phyloP scores from a whole-genome alignment of 2,888 invertebrate genomes.

The Rhyacophila evoluta region DNA sequence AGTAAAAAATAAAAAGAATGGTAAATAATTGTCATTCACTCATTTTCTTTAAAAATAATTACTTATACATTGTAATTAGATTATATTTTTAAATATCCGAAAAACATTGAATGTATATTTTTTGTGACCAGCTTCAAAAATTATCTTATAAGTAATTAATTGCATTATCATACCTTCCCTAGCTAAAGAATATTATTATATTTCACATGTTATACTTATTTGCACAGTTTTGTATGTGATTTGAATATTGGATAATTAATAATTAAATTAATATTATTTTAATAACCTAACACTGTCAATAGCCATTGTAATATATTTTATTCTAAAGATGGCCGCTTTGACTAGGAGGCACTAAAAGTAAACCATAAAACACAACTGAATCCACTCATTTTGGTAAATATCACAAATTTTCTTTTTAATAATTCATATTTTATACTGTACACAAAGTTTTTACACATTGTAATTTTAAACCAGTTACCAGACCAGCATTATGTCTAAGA shows the following conservation, averaged over 20 bases:
- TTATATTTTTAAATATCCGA: constrained; percentile 1
- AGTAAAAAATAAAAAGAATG: too few relatives aligned
- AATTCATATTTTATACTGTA: not conserved
- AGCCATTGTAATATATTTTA: constrained; percentile 45
- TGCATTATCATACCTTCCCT: constrained; percentile 3
- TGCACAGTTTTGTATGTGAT: constrained; percentile 29
- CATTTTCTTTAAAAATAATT: too few relatives aligned
- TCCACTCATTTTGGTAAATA: constrained; percentile 52
- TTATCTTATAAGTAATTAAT: constrained; percentile 22
- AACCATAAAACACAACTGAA: constrained; percentile 43
- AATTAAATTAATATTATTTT: constrained; percentile 38
- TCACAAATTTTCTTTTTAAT: constrained; percentile 47
- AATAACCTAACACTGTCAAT: constrained; percentile 51
- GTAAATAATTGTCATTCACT: too few relatives aligned
- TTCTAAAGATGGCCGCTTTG: constrained; percentile 51
- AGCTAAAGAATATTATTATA: constrained; percentile 28
- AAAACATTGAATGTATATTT: constrained; percentile 9
- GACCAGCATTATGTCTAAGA: not conserved
- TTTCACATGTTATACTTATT: not conserved
- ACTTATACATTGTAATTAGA: not conserved
- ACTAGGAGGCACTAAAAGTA: constrained; percentile 55
- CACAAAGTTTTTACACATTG: not conserved
- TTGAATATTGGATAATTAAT: constrained; percentile 30
- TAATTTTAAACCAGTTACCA: not conserved
- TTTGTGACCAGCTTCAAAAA: constrained; percentile 20